Percentiles rank a stretch among this genome's conserved stretches.
These are phyloP conservation scores for human (Homo sapiens) DNA, from an alignment of 2,113 vertebrate species.

Conservation along the genomic window DNA sequence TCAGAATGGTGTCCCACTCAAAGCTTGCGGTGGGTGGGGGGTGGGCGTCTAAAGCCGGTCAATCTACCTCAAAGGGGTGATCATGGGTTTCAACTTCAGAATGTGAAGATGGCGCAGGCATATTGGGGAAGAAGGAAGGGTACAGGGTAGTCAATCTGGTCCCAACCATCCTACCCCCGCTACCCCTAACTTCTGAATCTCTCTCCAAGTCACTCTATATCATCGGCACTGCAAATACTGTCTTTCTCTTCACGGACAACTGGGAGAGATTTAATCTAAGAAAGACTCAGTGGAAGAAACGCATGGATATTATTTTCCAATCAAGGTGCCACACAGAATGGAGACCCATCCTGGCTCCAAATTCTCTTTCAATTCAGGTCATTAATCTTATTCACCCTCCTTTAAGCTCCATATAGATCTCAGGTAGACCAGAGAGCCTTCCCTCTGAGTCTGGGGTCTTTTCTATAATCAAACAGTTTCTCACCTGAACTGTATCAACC, in stretches of 20 bases:
- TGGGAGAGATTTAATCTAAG: not conserved
- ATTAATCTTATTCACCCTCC: not conserved
- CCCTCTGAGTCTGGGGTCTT: not conserved
- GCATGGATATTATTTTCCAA: not conserved
- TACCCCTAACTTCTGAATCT: not conserved
- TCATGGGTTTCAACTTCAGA: not conserved
- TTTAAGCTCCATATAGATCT: not conserved
- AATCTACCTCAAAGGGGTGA: not conserved
- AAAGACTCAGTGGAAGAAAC: not conserved
- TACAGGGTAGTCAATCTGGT: not conserved
- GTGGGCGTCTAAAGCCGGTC: not conserved
- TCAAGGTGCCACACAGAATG: not conserved
- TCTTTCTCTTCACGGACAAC: not conserved
- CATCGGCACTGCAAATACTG: not conserved
- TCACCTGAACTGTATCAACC: not conserved
- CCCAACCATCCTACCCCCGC: not conserved
- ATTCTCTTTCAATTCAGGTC: not conserved
- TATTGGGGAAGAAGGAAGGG: not conserved
- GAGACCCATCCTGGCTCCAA: not conserved
- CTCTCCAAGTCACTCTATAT: not conserved
- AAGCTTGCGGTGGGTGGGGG: not conserved
- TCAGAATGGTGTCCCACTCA: slow-evolving; percentile 1
- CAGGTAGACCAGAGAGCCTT: not conserved
- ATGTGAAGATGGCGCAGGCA: not conserved
- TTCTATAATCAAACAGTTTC: not conserved